Percentiles rank a stretch among this genome's conserved stretches.
Evolutionary conservation across 2,888 invertebrate species (phyloP).

Genomic region (Chaetogeoica ovagalla): DNA sequence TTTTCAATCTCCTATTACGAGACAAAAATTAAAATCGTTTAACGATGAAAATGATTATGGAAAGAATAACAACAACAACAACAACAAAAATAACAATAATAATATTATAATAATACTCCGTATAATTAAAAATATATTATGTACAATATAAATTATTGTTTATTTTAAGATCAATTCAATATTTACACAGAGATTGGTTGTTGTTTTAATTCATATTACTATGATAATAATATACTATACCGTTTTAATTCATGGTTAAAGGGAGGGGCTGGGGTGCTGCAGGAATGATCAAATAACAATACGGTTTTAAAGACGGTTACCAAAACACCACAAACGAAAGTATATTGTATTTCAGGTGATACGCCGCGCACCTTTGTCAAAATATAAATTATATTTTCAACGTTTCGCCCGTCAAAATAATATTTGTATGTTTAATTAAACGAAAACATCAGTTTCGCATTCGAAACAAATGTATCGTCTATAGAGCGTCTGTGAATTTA

Average conservation of each 20-base stretch:
- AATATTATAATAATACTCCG: too few species aligned
- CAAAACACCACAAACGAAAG: not conserved
- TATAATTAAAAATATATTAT: not conserved
- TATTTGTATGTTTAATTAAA: constrained; percentile 43
- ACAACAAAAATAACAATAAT: too few species aligned
- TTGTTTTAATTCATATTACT: too few species aligned
- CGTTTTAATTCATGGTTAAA: not conserved
- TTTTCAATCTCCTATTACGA: too few species aligned
- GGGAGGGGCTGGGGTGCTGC: too few species aligned
- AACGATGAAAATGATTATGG: too few species aligned
- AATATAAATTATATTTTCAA: constrained; percentile 19
- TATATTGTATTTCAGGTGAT: constrained; percentile 13
- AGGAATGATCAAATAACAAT: not conserved
- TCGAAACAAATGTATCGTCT: not conserved
- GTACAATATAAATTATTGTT: not conserved
- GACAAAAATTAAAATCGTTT: too few species aligned
- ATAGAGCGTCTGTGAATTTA: constrained; percentile 26
- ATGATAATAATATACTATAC: not conserved
- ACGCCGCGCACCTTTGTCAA: constrained; percentile 20
- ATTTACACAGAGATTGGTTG: not conserved
- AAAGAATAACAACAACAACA: too few species aligned
- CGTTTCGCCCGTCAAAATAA: not conserved
- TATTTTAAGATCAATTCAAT: not conserved
- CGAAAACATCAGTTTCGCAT: constrained; percentile 27
- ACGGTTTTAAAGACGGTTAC: too few species aligned